phyloP scores from a whole-genome alignment of 1,140 invertebrate genomes.

The Oedothorax gibbosus region DNA sequence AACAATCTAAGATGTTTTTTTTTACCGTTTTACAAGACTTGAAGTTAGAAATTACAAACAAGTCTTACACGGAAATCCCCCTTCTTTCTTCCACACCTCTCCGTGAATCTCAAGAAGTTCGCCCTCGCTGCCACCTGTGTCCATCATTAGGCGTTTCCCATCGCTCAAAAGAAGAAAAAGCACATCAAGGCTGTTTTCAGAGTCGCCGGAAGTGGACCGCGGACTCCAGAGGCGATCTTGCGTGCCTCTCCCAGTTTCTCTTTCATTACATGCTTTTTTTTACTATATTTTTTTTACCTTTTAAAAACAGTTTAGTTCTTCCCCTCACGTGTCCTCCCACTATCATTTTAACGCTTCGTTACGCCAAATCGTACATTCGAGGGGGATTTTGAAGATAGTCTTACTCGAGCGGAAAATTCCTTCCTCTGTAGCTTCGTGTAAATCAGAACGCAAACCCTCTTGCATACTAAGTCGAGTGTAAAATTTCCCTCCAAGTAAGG shows the following conservation, averaged over 20 bases:
- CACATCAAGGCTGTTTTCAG: slow-evolving; percentile 24
- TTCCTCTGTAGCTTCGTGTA: too few relatives aligned
- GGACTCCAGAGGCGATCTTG: neutral
- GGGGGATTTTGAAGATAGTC: too few relatives aligned
- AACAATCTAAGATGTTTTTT: too few relatives aligned
- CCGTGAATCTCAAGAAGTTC: too few relatives aligned
- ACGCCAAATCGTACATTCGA: too few relatives aligned
- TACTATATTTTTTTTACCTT: neutral
- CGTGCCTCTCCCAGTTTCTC: neutral
- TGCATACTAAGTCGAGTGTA: neutral
- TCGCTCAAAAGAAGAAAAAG: slow-evolving; percentile 40
- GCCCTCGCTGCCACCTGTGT: slow-evolving; percentile 54
- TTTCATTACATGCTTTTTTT: neutral
- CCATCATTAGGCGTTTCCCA: slow-evolving; percentile 54
- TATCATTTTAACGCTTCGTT: neutral
- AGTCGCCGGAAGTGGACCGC: slow-evolving; percentile 38
- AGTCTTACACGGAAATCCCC: too few relatives aligned
- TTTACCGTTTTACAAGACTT: too few relatives aligned
- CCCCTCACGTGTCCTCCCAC: neutral
- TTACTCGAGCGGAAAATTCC: too few relatives aligned
- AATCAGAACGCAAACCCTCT: too few relatives aligned
- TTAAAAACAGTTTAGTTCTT: slow-evolving; percentile 11
- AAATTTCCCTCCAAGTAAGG: neutral
- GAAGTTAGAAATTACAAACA: too few relatives aligned
- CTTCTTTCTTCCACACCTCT: too few relatives aligned